Evolutionary conservation across 2,888 invertebrate genomes (phyloP), one percentile per base, ranked within the genome.

Genomic region (Gisinianus flammeolus): DNA sequence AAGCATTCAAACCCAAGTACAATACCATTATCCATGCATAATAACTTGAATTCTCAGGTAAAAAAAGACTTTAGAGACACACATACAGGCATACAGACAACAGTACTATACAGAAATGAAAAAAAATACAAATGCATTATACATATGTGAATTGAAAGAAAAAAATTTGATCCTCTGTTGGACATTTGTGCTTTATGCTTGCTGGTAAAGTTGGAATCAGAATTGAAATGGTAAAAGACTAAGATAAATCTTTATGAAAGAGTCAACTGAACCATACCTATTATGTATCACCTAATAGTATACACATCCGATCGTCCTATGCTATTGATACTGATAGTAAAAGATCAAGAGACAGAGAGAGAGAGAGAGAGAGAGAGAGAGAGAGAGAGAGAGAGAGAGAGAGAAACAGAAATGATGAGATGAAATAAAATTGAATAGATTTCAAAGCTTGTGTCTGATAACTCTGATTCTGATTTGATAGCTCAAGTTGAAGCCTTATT

Each of bases 381-480:
- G 56, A 54, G 54, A 56, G 26, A 71, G 0, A 71, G 71, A 30
- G 16, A 12, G n/a, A 68, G 26, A 26, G 64, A 26, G 26, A 70
- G 70, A 19, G 16, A 70, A 52, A 70, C 70, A 54, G 62, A 31
- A 56, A 56, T 56, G 72, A 31, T 62, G 62, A 62, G 58, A 73
- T 22, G 73, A 73, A 31, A 73, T 24, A 73, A 73, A 73, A 62
- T 62, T 73, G 30, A 71, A 71, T 56, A 56, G 71, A 73, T 58
- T 35, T 73, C 62, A 62, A 62, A 62, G 73, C 62, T 44, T 73
- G 10, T n/a, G 62, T 33, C 73, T 73, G 62, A 62, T 73, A 62
- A 62, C 58, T 54, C 56, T 73, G 73, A 73, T 73, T 73, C 24
- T 62, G 62, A 73, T 73, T 73, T 62, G 73, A 73, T 73, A 73